Percentiles rank a stretch among this genome's conserved stretches.
These are phyloP conservation scores for Mormyrus iriodes DNA, from an alignment of 2,113 vertebrate genomes.

Conservation along the genomic window DNA sequence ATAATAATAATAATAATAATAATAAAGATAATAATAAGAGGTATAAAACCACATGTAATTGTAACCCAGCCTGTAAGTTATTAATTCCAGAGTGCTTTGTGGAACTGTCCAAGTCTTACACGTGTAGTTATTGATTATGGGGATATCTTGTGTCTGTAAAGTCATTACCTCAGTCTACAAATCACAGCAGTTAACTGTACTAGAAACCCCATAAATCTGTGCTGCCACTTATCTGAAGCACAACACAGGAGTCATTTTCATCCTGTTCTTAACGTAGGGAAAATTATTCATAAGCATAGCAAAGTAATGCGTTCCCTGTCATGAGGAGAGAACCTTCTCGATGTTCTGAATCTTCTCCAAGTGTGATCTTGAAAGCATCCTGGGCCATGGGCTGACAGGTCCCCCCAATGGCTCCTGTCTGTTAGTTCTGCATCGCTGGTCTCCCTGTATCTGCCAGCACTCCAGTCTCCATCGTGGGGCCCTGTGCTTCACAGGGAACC, in stretches of 20 bases:
- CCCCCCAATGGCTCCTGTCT: slow-evolving; percentile 44
- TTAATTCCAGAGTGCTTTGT: neutral
- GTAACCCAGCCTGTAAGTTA: neutral
- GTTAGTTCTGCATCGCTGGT: slow-evolving; percentile 51
- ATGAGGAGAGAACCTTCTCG: neutral
- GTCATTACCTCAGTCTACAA: neutral
- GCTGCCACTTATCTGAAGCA: neutral
- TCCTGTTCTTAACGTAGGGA: neutral
- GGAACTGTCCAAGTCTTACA: neutral
- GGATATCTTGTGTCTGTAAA: neutral
- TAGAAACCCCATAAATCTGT: neutral
- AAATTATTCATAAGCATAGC: neutral
- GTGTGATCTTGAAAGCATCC: neutral
- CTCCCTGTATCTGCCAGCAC: slow-evolving; percentile 49
- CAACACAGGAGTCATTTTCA: neutral
- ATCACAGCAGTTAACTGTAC: neutral
- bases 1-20: neutral
- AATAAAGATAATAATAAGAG: neutral
- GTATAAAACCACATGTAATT: neutral
- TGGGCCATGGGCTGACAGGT: neutral
- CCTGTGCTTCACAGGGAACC: slow-evolving; percentile 19
- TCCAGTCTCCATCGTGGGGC: slow-evolving; percentile 43
- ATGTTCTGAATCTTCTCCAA: neutral
- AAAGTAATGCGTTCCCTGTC: neutral
- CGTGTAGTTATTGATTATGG: neutral